These are phyloP conservation scores for Falco punctatus DNA, from an alignment of 2,113 vertebrate genomes.

Conservation along the genomic window DNA sequence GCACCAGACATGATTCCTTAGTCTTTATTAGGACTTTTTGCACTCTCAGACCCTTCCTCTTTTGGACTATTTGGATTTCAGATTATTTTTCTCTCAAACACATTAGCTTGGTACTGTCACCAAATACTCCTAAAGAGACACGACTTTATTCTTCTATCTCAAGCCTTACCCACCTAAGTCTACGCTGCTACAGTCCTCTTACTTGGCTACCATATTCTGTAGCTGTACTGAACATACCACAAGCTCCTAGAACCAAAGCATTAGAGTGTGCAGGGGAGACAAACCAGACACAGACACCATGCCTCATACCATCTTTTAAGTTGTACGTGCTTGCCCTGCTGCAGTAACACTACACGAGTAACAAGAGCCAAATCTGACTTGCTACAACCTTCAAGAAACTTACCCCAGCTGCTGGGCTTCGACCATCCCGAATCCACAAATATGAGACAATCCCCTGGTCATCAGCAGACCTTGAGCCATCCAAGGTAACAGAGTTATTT, in stretches of 20 bases:
- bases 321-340: background rate
- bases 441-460: constrained; percentile 82
- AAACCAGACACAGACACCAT: background rate
- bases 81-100: background rate
- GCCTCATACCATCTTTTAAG: background rate
- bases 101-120: background rate
- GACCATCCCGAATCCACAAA: constrained; percentile 85
- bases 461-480: constrained; percentile 84
- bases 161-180: background rate
- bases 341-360: rapidly evolving
- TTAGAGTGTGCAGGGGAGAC: background rate
- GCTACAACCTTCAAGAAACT: constrained; percentile 3
- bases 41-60: background rate
- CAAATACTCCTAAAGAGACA: background rate
- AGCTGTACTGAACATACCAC: background rate
- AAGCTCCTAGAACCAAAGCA: background rate
- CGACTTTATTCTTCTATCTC: background rate
- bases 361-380: background rate
- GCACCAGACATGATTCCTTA: background rate
- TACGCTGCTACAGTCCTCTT: background rate
- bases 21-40: background rate
- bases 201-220: background rate
- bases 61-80: background rate
- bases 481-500: constrained; percentile 87
- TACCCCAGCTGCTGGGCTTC: constrained; percentile 92